These are phyloP conservation scores for Conus ventricosus DNA, from an alignment of 1,140 invertebrate species.

Conservation along the genomic window DNA sequence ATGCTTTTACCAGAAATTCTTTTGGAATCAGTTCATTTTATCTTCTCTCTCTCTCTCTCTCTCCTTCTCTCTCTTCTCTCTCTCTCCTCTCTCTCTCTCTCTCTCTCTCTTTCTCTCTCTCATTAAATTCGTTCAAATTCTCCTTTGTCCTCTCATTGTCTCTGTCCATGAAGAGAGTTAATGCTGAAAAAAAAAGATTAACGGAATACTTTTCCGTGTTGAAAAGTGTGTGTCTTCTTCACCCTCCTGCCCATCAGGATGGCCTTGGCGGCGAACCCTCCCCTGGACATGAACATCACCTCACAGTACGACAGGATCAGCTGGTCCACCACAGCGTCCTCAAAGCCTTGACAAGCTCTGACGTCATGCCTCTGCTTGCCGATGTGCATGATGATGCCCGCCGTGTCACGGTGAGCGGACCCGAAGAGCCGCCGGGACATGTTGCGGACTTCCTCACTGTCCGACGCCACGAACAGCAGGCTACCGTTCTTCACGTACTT, in stretches of 20 bases:
- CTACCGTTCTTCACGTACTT: constrained; percentile 20
- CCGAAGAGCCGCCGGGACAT: not conserved
- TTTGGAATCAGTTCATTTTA: too few relatives aligned
- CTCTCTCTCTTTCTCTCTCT: too few relatives aligned
- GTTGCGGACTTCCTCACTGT: not conserved
- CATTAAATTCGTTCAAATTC: too few relatives aligned
- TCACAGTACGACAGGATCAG: not conserved
- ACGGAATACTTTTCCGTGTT: not conserved
- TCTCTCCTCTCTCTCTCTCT: too few relatives aligned
- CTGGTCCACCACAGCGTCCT: not conserved
- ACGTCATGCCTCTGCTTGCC: constrained; percentile 19
- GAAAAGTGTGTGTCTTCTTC: not conserved
- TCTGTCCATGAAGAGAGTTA: too few relatives aligned
- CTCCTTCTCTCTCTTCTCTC: too few relatives aligned
- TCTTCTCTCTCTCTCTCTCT: too few relatives aligned
- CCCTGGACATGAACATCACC: not conserved
- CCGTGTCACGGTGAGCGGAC: constrained; percentile 11
- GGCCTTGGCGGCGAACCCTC: not conserved
- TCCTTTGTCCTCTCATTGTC: too few relatives aligned
- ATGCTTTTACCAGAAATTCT: too few relatives aligned
- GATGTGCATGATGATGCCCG: constrained; percentile 46
- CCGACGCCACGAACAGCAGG: constrained; percentile 1
- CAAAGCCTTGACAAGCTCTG: not conserved
- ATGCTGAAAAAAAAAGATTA: too few relatives aligned
- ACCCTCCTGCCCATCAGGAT: not conserved